phyloP scores from a whole-genome alignment of 2,113 vertebrate species.

The Sylvia atricapilla region DNA sequence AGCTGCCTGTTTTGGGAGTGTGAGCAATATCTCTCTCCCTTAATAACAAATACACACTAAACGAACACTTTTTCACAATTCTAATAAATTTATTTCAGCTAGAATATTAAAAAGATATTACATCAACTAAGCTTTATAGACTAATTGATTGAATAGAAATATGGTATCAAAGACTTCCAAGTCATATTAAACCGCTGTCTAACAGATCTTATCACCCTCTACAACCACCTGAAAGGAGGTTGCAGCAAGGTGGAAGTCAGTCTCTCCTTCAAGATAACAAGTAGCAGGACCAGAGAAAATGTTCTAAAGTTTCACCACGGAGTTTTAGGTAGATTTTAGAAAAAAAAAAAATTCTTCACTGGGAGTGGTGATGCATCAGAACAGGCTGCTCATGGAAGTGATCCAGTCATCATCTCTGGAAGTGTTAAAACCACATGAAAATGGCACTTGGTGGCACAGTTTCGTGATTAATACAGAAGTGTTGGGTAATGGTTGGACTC shows the following conservation, averaged over 20 bases:
- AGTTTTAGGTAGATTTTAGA: background rate
- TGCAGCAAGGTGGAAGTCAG: rapidly evolving
- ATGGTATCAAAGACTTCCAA: background rate
- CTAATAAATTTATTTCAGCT: background rate
- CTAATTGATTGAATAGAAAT: background rate
- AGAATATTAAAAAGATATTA: background rate
- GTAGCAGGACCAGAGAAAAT: background rate
- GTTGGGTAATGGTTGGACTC: background rate
- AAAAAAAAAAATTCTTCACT: background rate
- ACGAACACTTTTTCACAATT: background rate
- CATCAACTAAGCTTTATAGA: background rate
- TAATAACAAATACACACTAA: background rate
- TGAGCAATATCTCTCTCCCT: background rate
- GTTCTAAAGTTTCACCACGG: background rate
- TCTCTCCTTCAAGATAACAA: background rate
- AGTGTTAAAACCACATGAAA: background rate
- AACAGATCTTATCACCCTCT: background rate
- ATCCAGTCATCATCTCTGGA: background rate
- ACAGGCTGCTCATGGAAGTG: background rate
- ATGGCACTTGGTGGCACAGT: background rate
- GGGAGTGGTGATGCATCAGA: background rate
- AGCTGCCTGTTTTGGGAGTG: background rate
- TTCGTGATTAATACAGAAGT: background rate
- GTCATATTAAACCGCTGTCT: background rate
- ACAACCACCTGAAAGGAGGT: background rate